Percentiles rank a stretch among this genome's conserved stretches.
Conservation (phyloP, 2,888 invertebrate genomes). For the Calameuta filiformis region DNA sequence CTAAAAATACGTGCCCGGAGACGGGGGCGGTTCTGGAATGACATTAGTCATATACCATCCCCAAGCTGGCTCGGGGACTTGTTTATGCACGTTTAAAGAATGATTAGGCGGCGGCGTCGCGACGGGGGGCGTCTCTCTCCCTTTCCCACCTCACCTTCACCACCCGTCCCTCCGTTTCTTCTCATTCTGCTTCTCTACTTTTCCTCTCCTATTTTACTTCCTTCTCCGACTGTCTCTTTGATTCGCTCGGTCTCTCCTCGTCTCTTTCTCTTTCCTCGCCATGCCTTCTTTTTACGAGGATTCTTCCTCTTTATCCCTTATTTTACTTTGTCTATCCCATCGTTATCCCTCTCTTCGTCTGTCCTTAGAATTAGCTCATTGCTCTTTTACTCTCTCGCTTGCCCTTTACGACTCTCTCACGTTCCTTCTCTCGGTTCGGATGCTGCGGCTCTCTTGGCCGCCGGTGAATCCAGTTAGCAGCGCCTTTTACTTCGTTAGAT, state of each 20-base stretch:
- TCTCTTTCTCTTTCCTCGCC: slow-evolving; percentile 6
- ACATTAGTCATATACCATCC: slow-evolving; percentile 59
- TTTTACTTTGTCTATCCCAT: slow-evolving; percentile 14
- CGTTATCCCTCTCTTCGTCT: background rate
- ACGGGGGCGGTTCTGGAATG: slow-evolving; percentile 48
- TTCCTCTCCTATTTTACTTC: slow-evolving; percentile 13
- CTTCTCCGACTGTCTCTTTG: slow-evolving; percentile 9
- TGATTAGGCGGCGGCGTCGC: slow-evolving; percentile 64
- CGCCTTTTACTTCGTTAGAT: slow-evolving; percentile 46
- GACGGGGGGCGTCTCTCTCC: slow-evolving; percentile 51
- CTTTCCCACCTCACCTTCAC: slow-evolving; percentile 13
- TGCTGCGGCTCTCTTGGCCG: slow-evolving; percentile 29
- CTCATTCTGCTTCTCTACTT: slow-evolving; percentile 23
- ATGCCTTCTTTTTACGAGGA: background rate
- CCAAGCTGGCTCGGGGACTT: slow-evolving; percentile 49
- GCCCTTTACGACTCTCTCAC: background rate
- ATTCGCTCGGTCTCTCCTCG: slow-evolving; percentile 6
- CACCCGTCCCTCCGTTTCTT: slow-evolving; percentile 29
- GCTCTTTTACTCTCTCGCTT: background rate
- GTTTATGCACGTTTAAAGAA: slow-evolving; percentile 66
- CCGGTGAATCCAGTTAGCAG: slow-evolving; percentile 46
- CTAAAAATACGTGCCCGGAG: slow-evolving; percentile 22
- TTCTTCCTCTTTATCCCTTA: background rate
- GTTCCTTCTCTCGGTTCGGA: background rate
- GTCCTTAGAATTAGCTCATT: background rate